Evolutionary conservation across 2,888 invertebrate genomes (phyloP).

Genomic region (Nymphalis c-album): DNA sequence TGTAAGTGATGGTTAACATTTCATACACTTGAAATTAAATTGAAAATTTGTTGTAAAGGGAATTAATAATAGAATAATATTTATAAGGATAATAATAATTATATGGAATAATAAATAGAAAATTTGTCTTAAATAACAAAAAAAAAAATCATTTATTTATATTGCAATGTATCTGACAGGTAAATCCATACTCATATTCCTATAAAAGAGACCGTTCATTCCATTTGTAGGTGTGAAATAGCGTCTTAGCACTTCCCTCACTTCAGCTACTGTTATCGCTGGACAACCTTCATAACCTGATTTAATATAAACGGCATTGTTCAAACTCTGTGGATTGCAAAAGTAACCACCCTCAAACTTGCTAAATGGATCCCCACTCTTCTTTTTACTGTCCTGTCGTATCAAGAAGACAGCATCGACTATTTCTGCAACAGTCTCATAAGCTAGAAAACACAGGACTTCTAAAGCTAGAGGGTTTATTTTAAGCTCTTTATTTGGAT

Average conservation of each 20-base stretch:
- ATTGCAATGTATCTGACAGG: slow-evolving; percentile 65
- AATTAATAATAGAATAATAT: no score
- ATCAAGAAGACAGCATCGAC: slow-evolving; percentile 92
- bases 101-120: no score
- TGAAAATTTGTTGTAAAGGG: no score
- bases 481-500: slow-evolving; percentile 83
- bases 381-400: slow-evolving; percentile 87
- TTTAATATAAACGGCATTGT: slow-evolving; percentile 79
- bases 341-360: slow-evolving; percentile 84
- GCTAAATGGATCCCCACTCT: slow-evolving; percentile 85
- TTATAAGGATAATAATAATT: no score
- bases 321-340: slow-evolving; percentile 83
- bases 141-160: slow-evolving; percentile 38
- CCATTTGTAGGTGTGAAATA: slow-evolving; percentile 84
- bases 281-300: slow-evolving; percentile 85
- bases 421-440: slow-evolving; percentile 94
- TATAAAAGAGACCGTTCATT: slow-evolving; percentile 75
- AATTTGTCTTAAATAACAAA: no score
- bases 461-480: slow-evolving; percentile 85
- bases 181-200: slow-evolving; percentile 72
- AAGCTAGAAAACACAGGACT: slow-evolving; percentile 91
- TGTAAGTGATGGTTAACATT: no score
- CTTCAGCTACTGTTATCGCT: slow-evolving; percentile 89
- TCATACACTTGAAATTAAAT: no score
- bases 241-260: slow-evolving; percentile 90